phyloP scores from a whole-genome alignment of 2,888 invertebrate species.

The Drosophila testacea region DNA sequence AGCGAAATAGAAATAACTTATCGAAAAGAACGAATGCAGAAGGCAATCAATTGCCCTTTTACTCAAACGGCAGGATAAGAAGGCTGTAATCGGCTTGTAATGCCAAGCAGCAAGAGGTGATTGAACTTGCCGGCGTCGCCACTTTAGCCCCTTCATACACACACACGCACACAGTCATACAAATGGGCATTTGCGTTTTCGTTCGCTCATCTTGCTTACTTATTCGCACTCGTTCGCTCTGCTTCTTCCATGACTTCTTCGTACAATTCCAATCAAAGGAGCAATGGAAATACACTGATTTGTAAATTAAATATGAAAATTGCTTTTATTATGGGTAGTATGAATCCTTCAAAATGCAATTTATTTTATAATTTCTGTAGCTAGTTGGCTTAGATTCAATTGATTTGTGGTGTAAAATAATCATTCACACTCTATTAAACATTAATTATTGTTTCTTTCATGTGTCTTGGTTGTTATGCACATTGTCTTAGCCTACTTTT shows the following conservation, averaged over 20 bases:
- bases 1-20: slow-evolving; percentile 37
- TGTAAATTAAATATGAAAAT: slow-evolving; percentile 16
- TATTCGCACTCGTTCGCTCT: slow-evolving; percentile 12
- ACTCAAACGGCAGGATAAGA: slow-evolving; percentile 58
- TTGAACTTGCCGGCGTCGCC: slow-evolving; percentile 62
- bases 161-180: not conserved
- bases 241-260: slow-evolving; percentile 30
- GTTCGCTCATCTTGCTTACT: slow-evolving; percentile 6
- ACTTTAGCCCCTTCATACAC: slow-evolving; percentile 6
- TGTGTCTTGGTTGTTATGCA: not conserved
- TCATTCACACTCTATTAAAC: not conserved
- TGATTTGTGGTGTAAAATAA: not conserved
- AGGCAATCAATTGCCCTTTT: slow-evolving; percentile 44
- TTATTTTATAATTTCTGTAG: not conserved
- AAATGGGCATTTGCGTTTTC: slow-evolving; percentile 29
- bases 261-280: slow-evolving; percentile 7
- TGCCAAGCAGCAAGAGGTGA: slow-evolving; percentile 63
- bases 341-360: not conserved
- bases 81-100: slow-evolving; percentile 65
- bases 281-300: slow-evolving; percentile 1
- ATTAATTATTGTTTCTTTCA: not conserved
- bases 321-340: not conserved
- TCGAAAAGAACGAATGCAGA: slow-evolving; percentile 13
- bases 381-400: not conserved
- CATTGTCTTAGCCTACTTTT: slow-evolving; percentile 11